Evolutionary conservation across 2,888 invertebrate genomes (phyloP).

Genomic region (Zygaena filipendulae): DNA sequence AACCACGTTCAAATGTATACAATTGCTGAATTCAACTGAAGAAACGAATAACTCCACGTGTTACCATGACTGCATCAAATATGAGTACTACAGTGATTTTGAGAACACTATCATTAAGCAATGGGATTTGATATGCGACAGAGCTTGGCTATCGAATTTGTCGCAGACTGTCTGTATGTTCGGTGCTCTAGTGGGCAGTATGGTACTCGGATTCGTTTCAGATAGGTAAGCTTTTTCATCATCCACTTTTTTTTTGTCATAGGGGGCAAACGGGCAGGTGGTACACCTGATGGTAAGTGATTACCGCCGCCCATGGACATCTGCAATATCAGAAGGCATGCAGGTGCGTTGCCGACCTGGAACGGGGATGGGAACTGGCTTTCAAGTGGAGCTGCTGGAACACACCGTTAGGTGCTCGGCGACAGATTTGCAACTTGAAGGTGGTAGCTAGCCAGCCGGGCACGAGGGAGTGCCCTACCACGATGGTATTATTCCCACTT

Average conservation of each 20-base stretch:
- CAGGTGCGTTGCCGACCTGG: no score
- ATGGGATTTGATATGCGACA: slow-evolving; percentile 76
- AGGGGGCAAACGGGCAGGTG: no score
- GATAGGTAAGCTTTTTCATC: slow-evolving; percentile 67
- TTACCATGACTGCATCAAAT: slow-evolving; percentile 53
- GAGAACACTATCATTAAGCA: slow-evolving; percentile 74
- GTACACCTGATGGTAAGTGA: no score
- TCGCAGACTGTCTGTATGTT: slow-evolving; percentile 77
- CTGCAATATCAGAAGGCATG: no score
- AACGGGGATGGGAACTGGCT: no score
- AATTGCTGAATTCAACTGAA: slow-evolving; percentile 24
- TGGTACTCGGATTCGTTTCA: slow-evolving; percentile 74
- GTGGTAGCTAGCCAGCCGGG: no score
- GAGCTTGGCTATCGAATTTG: slow-evolving; percentile 69
- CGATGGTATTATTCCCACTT: no score
- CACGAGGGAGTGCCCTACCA: no score
- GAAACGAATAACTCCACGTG: slow-evolving; percentile 43
- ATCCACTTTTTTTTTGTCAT: slow-evolving; percentile 2
- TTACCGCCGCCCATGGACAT: no score
- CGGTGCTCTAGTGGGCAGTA: slow-evolving; percentile 75
- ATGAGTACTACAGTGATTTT: slow-evolving; percentile 70
- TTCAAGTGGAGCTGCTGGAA: no score
- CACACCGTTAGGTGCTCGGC: no score
- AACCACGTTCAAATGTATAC: slow-evolving; percentile 52
- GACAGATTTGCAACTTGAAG: no score